Percentiles rank a stretch among this genome's conserved stretches.
Conservation (phyloP, 2,113 vertebrate species). For the Melanerpes formicivorus region DNA sequence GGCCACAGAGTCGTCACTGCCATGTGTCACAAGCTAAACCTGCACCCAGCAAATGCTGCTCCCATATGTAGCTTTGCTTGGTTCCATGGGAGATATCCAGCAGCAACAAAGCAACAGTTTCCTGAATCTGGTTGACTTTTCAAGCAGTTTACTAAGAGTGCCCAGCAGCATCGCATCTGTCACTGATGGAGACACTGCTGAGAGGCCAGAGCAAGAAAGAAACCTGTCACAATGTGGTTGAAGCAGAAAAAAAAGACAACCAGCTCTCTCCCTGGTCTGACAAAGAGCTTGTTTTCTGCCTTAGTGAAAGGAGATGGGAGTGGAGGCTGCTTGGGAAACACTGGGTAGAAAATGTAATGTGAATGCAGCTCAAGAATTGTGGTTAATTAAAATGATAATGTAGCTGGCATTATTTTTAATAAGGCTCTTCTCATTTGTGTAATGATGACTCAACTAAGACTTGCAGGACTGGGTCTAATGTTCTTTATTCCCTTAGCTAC, state of each 20-base stretch:
- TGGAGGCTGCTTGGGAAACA: not conserved
- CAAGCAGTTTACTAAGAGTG: not conserved
- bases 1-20: not conserved
- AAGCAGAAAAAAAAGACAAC: not conserved
- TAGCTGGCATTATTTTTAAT: not conserved
- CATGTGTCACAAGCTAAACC: not conserved
- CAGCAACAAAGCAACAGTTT: not conserved
- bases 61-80: not conserved
- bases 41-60: not conserved
- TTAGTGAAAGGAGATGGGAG: not conserved
- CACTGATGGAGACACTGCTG: not conserved
- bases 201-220: not conserved
- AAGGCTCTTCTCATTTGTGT: not conserved
- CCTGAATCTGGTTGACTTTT: not conserved
- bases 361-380: not conserved
- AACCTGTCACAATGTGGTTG: not conserved
- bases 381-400: not conserved
- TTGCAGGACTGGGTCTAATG: not conserved
- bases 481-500: not conserved
- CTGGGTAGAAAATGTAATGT: not conserved
- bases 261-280: not conserved
- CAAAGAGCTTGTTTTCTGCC: not conserved
- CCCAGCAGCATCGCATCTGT: not conserved
- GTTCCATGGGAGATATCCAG: not conserved
- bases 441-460: not conserved